Evolutionary conservation across 2,797 vertebrate species (phyloP).

Genomic region (Smutsia temminckii): DNA sequence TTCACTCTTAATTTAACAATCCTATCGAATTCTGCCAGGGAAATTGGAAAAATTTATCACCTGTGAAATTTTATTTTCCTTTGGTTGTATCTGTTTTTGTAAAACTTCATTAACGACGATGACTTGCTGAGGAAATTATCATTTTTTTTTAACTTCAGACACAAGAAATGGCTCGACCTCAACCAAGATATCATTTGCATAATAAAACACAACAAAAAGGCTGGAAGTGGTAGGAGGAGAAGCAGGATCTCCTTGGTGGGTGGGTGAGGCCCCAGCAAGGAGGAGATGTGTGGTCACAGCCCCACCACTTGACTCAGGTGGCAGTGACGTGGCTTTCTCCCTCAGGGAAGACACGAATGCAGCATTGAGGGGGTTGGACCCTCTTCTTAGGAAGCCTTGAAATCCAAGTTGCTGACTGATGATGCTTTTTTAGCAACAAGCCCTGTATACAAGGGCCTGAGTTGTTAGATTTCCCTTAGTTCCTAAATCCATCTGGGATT

Average conservation of each 20-base stretch:
- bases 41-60: slow-evolving; percentile 99
- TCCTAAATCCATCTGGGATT: slow-evolving; percentile 54
- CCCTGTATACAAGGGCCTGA: not conserved
- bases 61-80: slow-evolving; percentile 97
- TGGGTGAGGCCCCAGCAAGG: not conserved
- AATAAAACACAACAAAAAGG: slow-evolving; percentile 75
- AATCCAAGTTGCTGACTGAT: not conserved
- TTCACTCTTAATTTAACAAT: slow-evolving; percentile 97
- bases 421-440: slow-evolving; percentile 8
- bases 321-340: not conserved
- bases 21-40: slow-evolving; percentile 94
- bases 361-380: not conserved
- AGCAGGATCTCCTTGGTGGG: not conserved
- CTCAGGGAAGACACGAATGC: not conserved
- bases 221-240: slow-evolving; percentile 26
- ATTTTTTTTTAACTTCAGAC: slow-evolving; percentile 83
- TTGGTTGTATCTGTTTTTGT: slow-evolving; percentile 92
- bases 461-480: slow-evolving; percentile 48
- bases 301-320: not conserved
- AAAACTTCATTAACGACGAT: slow-evolving; percentile 94
- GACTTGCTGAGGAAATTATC: slow-evolving; percentile 93
- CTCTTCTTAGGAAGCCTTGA: slow-evolving; percentile 1
- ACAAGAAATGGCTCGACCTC: slow-evolving; percentile 75
- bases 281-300: not conserved
- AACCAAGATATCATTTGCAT: slow-evolving; percentile 83